Base-by-base conservation (phyloP, 2,113 vertebrate species). In the Centropristis striata region DNA sequence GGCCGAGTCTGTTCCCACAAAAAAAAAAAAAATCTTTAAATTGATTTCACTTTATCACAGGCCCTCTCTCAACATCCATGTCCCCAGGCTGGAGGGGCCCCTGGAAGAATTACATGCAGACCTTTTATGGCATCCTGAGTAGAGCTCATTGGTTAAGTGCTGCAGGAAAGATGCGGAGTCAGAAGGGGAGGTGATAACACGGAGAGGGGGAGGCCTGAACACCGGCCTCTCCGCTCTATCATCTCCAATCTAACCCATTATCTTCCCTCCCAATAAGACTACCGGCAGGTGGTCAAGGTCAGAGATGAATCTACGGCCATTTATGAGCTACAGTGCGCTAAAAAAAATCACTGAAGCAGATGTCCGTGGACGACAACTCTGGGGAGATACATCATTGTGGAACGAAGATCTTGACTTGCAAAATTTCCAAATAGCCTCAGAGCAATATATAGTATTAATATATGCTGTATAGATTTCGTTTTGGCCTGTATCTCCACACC, bases 1-100 rank as follows among this genome's bases (percentile, higher is more conserved):
- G 47, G 44, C 36, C 1, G 4, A 53, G 66, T 73, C 54, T 51
- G 49, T 59, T 55, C 61, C 46, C 16, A 61, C 47, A 51, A 23
- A 12, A 41, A 4, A 42, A 9, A 36, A 41, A 28, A 8, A 71
- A 4, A 58, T 63, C 8, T 80, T 59, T 28, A 53, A 83, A 78
- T 71, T 78, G 16, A 47, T 28, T 64, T 53, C 27, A n/a, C 54
- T 69, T 78, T 54, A 84, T 85, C 51, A 74, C 90, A 93, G 82
- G 90, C 93, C 92, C 96, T 98, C 97, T 96, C 97, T 97, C 97
- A 97, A 96, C 96, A 96, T 96, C 96, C 96, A 95, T 96, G 95
- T 96, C 96, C 97, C 96, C 92, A 25, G 94, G 93, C 95, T 96
- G 92, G 79, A 91, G 92, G 95, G 93, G 92, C 94, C 85, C 87